Conservation (phyloP, 2,797 vertebrate species). For the Schizopygopsis malacanthus region DNA sequence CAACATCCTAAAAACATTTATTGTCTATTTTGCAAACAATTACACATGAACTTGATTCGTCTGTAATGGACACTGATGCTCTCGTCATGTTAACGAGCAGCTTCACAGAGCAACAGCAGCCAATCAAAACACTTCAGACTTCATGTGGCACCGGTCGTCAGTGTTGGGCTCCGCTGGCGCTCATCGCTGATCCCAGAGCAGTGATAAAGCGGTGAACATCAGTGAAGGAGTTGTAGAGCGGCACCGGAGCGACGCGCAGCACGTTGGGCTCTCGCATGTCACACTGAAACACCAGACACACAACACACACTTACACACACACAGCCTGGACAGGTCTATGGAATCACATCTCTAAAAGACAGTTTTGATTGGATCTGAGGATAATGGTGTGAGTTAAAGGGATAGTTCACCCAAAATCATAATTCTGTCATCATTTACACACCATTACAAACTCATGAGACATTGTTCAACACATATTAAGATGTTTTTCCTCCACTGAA, state of each 20-base stretch:
- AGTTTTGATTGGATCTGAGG: too few species aligned
- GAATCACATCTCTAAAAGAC: too few species aligned
- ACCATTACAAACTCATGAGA: too few species aligned
- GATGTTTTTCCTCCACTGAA: too few species aligned
- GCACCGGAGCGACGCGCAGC: conserved; percentile 87
- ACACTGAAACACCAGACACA: conserved; percentile 78
- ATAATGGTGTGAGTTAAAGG: too few species aligned
- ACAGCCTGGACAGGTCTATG: not conserved
- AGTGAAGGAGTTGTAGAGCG: conserved; percentile 94
- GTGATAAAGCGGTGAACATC: conserved; percentile 88
- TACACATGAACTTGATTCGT: not conserved
- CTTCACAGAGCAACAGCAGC: not conserved
- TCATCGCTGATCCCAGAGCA: conserved; percentile 77
- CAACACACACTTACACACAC: not conserved
- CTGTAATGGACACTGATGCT: not conserved
- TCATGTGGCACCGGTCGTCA: not conserved
- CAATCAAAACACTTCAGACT: not conserved
- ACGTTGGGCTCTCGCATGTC: conserved; percentile 89
- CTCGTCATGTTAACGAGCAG: not conserved
- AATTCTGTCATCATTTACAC: too few species aligned
- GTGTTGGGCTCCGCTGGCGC: conserved; percentile 44
- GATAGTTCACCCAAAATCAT: too few species aligned
- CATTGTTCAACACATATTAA: too few species aligned
- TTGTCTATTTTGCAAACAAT: not conserved
- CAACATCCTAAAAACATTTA: not conserved